Conservation (phyloP, 1,140 invertebrate genomes). For the Drosophila willistoni region DNA sequence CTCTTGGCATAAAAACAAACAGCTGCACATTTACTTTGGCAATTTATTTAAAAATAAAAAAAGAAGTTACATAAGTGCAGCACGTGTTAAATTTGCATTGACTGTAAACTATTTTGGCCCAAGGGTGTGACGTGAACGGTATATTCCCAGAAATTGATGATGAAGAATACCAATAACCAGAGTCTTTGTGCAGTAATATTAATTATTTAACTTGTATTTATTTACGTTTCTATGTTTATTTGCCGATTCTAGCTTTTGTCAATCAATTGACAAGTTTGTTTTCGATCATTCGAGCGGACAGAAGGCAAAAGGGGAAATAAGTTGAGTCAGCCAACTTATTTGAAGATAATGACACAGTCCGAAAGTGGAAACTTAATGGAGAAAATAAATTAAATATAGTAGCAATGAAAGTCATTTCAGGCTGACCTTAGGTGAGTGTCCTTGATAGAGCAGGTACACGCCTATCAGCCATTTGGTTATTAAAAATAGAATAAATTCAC, state of each 20-base stretch:
- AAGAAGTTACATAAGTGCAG: conserved; percentile 42
- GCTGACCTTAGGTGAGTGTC: not conserved
- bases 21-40: conserved; percentile 26
- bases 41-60: not conserved
- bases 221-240: conserved; percentile 25
- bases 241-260: conserved; percentile 25
- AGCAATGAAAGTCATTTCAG: not conserved
- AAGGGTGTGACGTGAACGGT: conserved; percentile 35
- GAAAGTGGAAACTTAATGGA: not conserved
- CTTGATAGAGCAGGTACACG: not conserved
- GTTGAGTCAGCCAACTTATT: conserved; percentile 21
- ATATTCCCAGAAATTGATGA: conserved; percentile 46
- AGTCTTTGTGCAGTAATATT: conserved; percentile 26
- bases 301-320: not conserved
- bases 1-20: conserved; percentile 35
- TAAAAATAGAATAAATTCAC: not conserved
- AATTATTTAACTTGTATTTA: conserved; percentile 36
- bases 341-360: not conserved
- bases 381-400: not conserved
- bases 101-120: not conserved
- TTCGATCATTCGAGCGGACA: conserved; percentile 32
- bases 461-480: conserved; percentile 2
- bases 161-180: conserved; percentile 13
- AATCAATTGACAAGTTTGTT: conserved; percentile 41
- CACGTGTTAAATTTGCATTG: conserved; percentile 36